Evolutionary conservation across 2,797 vertebrate species (phyloP).

Genomic region (Peromyscus eremicus): DNA sequence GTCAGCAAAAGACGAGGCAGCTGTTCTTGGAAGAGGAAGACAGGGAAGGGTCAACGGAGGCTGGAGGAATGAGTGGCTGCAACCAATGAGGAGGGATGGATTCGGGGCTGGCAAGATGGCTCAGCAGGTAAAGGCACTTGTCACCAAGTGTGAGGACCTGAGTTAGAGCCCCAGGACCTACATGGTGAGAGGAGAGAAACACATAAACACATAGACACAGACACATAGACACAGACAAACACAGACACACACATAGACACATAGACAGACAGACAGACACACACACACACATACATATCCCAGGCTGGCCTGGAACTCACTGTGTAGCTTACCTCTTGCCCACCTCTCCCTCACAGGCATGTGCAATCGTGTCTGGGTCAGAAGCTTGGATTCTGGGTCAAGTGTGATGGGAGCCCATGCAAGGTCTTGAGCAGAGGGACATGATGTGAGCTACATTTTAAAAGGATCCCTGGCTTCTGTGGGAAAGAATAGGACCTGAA

Average conservation of each 20-base stretch:
- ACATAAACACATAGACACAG: background rate
- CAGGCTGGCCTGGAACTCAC: background rate
- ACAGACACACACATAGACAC: background rate
- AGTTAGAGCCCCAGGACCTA: background rate
- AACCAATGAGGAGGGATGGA: background rate
- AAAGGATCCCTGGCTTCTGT: background rate
- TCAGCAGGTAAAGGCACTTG: background rate
- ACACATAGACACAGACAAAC: background rate
- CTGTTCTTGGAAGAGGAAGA: background rate
- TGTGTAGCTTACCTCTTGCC: background rate
- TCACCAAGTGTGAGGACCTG: background rate
- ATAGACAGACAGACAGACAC: background rate
- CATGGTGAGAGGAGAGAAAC: background rate
- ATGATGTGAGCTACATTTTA: background rate
- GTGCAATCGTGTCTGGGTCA: background rate
- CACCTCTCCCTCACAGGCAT: no score
- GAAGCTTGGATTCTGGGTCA: background rate
- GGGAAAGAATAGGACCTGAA: background rate
- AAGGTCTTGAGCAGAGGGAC: background rate
- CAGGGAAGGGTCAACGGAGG: background rate
- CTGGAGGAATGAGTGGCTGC: background rate
- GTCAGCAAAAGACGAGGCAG: background rate
- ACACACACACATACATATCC: no score
- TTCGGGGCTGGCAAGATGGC: background rate
- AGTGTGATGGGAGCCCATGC: background rate